These are phyloP conservation scores for Vanessa cardui DNA, from an alignment of 2,888 invertebrate species.

Conservation along the genomic window DNA sequence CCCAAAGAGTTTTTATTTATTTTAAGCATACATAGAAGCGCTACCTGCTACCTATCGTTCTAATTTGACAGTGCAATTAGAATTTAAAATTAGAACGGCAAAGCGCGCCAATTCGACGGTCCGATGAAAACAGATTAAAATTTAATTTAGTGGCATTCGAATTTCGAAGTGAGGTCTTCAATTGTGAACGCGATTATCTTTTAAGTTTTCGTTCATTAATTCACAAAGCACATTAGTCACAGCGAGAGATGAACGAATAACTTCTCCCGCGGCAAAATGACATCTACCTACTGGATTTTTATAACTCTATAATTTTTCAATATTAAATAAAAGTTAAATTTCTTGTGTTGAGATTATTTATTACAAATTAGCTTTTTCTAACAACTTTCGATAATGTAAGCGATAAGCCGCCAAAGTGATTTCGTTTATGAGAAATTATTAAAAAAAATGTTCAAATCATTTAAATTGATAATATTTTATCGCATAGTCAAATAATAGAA, in stretches of 20 bases:
- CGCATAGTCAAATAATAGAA: too few relatives aligned
- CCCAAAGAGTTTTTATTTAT: too few relatives aligned
- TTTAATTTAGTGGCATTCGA: constrained; percentile 24
- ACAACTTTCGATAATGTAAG: too few relatives aligned
- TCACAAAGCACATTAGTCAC: constrained; percentile 27
- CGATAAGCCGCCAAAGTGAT: too few relatives aligned
- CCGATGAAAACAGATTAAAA: constrained; percentile 42
- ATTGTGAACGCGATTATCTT: constrained; percentile 20
- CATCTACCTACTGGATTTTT: neutral
- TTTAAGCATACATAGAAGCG: too few relatives aligned
- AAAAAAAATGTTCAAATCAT: too few relatives aligned
- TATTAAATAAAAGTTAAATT: too few relatives aligned
- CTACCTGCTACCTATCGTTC: constrained; percentile 40
- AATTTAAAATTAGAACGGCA: constrained; percentile 61
- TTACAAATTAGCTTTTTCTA: too few relatives aligned
- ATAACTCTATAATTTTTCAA: too few relatives aligned
- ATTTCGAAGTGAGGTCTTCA: constrained; percentile 24
- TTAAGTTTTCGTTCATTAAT: constrained; percentile 28
- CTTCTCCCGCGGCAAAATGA: constrained; percentile 30
- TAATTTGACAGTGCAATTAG: constrained; percentile 64
- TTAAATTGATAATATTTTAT: too few relatives aligned
- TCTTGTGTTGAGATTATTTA: too few relatives aligned
- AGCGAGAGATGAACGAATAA: constrained; percentile 37
- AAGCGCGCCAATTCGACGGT: constrained; percentile 56
- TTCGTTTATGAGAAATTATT: too few relatives aligned